Conservation (phyloP, 2,888 invertebrate genomes). For the Zele albiditarsus region DNA sequence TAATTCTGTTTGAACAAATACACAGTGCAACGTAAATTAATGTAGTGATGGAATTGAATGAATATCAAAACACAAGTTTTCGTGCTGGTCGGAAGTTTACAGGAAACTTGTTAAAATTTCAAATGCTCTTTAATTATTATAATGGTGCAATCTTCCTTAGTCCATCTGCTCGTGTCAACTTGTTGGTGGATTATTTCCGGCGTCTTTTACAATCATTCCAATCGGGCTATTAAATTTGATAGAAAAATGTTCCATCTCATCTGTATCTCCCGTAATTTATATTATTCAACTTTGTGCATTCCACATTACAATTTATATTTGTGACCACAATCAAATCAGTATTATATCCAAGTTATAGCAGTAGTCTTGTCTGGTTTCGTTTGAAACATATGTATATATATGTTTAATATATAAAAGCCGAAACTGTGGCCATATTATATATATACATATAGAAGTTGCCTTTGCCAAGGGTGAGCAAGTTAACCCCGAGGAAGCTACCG, state of each 20-base stretch:
- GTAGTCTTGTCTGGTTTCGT: not conserved
- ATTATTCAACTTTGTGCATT: not conserved
- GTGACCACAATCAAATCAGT: not conserved
- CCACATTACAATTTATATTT: not conserved
- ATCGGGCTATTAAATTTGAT: constrained; percentile 33
- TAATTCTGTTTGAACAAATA: not conserved
- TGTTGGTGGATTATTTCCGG: constrained; percentile 37
- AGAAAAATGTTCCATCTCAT: not conserved
- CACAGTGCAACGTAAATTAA: not conserved
- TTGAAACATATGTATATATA: not conserved
- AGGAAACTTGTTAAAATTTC: constrained; percentile 49
- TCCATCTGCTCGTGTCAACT: constrained; percentile 50
- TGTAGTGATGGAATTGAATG: not conserved
- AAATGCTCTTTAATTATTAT: constrained; percentile 60
- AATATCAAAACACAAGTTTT: not conserved
- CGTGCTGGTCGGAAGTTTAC: constrained; percentile 11
- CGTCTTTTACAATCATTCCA: constrained; percentile 57
- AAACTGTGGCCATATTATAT: not conserved
- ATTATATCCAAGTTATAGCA: not conserved
- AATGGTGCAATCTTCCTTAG: constrained; percentile 60
- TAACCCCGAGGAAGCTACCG: constrained; percentile 9
- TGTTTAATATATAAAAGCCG: not conserved
- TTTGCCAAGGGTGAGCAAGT: constrained; percentile 6
- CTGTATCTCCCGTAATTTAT: not conserved
- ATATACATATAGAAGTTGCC: not conserved